Base-by-base conservation (phyloP, 2,888 invertebrate genomes). In the Drosophila kuntzei region DNA sequence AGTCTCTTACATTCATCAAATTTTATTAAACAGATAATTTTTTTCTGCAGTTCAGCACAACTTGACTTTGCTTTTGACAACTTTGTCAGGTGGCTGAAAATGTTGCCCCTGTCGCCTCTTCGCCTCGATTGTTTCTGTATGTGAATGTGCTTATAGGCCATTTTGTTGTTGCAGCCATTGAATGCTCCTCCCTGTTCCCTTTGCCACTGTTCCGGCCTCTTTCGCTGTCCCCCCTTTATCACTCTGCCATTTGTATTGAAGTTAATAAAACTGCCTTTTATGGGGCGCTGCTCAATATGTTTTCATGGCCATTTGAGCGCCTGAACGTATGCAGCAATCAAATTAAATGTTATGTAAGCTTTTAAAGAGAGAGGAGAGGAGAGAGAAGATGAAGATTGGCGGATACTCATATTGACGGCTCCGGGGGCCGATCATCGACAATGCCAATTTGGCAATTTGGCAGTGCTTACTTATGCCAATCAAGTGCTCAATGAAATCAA, bases 251-350 rank as follows among this genome's bases (percentile, higher is more conserved):
- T 79, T 79, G 74, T 74, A 76, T 64, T 69, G 82, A 77, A 87
- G 82, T 87, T 81, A 87, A 83, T 83, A 83, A 87, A 83, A 85
- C 86, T 73, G 82, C 57, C 88, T 83, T 82, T 83, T 87, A 83
- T 83, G 88, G 86, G 27, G 80, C 74, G 81, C 65, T 66, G 86
- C 82, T 81, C 82, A 87, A 83, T 83, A 83, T 85, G 82, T 87
- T 83, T 83, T 85, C 86, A 83, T 87, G 82, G 85, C 76, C 71
- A 71, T 87, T 85, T 76, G 64, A 79, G 81, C 70, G 83, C 80
- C 80, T 69, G 69, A 68, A 71, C 69, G 81, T 78, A 77, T 82
- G 87, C 83, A 71, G 87, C 87, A 88, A 82, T 83, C 87, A 88
- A 86, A 86, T 88, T 88, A 88, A 83, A 88, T 86, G 83, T 75